phyloP scores from a whole-genome alignment of 2,797 vertebrate species.

The Aldrovandia affinis region DNA sequence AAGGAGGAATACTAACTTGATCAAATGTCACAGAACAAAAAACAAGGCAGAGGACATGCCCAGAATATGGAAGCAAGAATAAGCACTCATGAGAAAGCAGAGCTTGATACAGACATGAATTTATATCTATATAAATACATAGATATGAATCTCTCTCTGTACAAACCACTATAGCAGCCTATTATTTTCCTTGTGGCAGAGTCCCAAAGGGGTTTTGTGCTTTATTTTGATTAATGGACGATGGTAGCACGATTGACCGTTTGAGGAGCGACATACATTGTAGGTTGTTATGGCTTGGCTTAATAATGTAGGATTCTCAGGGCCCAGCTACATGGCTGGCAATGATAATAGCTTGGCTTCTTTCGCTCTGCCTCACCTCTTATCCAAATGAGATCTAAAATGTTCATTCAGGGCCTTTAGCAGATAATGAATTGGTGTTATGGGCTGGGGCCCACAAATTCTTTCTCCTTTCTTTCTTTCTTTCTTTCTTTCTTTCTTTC shows the following conservation, averaged over 20 bases:
- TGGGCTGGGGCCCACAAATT: constrained; percentile 53
- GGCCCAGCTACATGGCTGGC: constrained; percentile 46
- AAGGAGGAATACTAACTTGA: background rate
- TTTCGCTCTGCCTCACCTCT: constrained; percentile 61
- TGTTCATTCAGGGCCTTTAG: constrained; percentile 63
- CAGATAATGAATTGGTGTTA: constrained; percentile 61
- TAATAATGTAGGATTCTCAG: constrained; percentile 67
- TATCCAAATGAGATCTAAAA: constrained; percentile 72
- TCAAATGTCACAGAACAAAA: background rate
- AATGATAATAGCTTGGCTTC: constrained; percentile 66
- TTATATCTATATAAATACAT: background rate
- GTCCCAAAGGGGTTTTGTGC: constrained; percentile 52
- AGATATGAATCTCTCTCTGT: constrained; percentile 40
- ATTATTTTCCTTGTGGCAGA: constrained; percentile 55
- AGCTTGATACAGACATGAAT: background rate
- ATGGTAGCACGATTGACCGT: constrained; percentile 52
- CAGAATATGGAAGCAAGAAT: background rate
- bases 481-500: background rate
- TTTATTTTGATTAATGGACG: constrained; percentile 65
- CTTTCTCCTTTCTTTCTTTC: background rate
- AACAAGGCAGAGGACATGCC: background rate
- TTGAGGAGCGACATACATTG: constrained; percentile 52
- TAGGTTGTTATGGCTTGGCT: constrained; percentile 38
- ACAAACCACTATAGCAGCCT: constrained; percentile 41
- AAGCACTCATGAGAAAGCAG: background rate